Base-by-base conservation (phyloP, 2,113 vertebrate species). In the Caranx melampygus region DNA sequence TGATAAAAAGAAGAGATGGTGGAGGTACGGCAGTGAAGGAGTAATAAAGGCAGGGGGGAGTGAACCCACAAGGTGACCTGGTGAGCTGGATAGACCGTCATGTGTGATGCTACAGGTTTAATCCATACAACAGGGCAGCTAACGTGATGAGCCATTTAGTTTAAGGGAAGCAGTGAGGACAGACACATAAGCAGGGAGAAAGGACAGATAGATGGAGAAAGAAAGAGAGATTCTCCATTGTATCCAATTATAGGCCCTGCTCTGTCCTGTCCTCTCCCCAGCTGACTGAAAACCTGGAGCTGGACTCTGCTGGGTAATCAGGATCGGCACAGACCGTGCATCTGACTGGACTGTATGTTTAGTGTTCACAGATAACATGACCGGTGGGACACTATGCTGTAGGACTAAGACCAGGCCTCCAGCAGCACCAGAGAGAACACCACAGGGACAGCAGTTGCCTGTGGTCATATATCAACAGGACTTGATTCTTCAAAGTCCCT, bases 171-270 rank as follows among this genome's bases (percentile, higher is more conserved):
- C 54, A 16, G 44, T 33, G 31, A 74, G 62, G 62, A 82, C 47
- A 45, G 59, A 33, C 73, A 62, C 65, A 72, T 33, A n/a, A 54
- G 76, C 73, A 80, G 77, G 84, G 62, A 79, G 84, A 87, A 75
- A 87, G 64, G 86, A 78, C 57, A 78, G 82, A 84, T 73, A 73
- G 78, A 84, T 58, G 64, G 87, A 77, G 81, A 79, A 66, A 85
- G 77, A 73, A 54, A 87, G 84, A 86, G 77, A 88, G 79, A 79
- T 68, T 68, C 61, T 78, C 82, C 72, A 81, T 92, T 91, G 87
- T 91, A 90, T 87, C 79, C 76, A 6, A 20, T 88, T 88, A 92
- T 85, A 91, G 78, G 64, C 84, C 61, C 47, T 52, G 52, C 84
- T 88, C 88, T 90, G 89, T 92, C 68, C 79, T 77, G 34, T 77